Evolutionary conservation across 2,797 vertebrate species (phyloP), one percentile per base, ranked within the genome.

Genomic region (Karalla daura): DNA sequence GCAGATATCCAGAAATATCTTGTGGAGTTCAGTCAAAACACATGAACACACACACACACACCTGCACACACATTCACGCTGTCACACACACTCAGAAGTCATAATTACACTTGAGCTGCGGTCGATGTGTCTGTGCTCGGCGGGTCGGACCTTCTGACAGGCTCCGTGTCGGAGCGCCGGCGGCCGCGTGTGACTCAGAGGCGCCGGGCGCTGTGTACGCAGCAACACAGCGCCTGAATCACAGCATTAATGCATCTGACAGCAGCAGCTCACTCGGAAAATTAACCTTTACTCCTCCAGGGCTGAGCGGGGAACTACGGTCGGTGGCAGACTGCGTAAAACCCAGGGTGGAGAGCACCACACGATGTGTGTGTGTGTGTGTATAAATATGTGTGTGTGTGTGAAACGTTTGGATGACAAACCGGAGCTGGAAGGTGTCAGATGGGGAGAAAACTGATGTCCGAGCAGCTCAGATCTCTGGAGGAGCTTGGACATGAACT

Each of bases 221-320:
- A 59, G 14, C 49, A 55, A 70, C 66, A 70, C 75, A 47, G 27
- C 47, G 63, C 64, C 44, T 71, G 69, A 81, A 75, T 84, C 86
- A 65, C 64, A 73, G 85, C 62, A 28, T 76, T 84, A 83, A 88
- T 78, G 70, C 78, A 75, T 81, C 59, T 84, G 91, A 90, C 87
- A 78, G 82, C 68, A 88, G 67, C 81, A 78, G 74, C 82, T 91
- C 88, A 73, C 70, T 89, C 4, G 80, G 87, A 92, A 92, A 89
- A 91, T 88, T 63, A 86, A 89, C 87, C 90, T 89, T 88, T 74
- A 68, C 71, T 74, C 64, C 62, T 71, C 18, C 2, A n/a, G 58
- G 80, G 74, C 18, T 43, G 78, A 68, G 11, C 9, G 28, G 59
- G 15, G 24, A 46, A 53, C 11, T 55, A 43, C 44, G 65, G 53